Base-by-base conservation (phyloP, 2,113 vertebrate genomes). In the Osmerus eperlanus region DNA sequence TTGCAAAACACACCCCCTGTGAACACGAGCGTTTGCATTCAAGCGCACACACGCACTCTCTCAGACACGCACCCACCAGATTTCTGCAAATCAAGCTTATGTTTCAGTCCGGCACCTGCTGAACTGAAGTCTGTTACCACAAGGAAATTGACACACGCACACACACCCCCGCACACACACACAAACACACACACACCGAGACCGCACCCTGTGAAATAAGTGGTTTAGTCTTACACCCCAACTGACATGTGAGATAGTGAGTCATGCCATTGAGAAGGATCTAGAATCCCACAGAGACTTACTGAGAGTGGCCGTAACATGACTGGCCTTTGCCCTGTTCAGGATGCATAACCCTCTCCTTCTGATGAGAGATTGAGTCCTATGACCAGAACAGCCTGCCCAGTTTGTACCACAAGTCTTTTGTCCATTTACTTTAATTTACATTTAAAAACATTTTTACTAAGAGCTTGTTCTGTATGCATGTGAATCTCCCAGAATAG, bases 221-320 rank as follows among this genome's bases (percentile, higher is more conserved):
- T 72, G 75, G 78, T 69, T 70, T 88, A 85, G 84, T 86, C 78
- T 86, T 85, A 84, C 72, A 59, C 29, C 58, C 47, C 21, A 60
- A 70, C 52, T 77, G 87, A 85, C 82, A 89, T 81, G 78, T 87
- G 84, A 86, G 83, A 75, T 84, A 88, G 83, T 83, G 83, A 85
- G 74, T 71, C 77, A 68, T 78, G 86, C 69, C 83, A 77, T 67
- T 59, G 78, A 84, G 83, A 88, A 84, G 83, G 78, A 88, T 87
- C 85, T 81, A 84, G 67, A 83, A 76, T 85, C 82, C 83, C 83
- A 80, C 74, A 76, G 78, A 83, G 86, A 84, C 69, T 68, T 52
- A 51, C 16, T 21, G 13, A 36, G 75, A 81, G 78, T 76, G 72
- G 73, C 79, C 83, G 81, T 69, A 25, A 66, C 5, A 16, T 84